These are phyloP conservation scores for Pungitius pungitius DNA, from an alignment of 2,113 vertebrate species.

Conservation along the genomic window DNA sequence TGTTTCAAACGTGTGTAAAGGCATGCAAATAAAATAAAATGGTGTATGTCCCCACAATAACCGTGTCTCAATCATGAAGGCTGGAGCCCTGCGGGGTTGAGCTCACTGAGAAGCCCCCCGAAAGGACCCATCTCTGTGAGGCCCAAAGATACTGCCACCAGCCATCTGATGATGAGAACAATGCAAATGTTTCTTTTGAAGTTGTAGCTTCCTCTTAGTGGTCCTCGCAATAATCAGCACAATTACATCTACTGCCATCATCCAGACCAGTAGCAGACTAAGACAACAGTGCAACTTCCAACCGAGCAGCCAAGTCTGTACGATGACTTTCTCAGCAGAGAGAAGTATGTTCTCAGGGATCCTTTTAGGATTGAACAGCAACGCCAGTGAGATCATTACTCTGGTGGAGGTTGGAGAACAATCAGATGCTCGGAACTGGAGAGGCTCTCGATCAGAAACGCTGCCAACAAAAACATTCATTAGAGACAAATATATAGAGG, in stretches of 20 bases:
- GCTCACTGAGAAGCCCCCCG: constrained; percentile 37
- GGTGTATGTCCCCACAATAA: constrained; percentile 28
- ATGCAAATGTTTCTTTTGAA: constrained; percentile 31
- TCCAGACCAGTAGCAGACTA: constrained; percentile 55
- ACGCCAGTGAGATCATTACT: constrained; percentile 75
- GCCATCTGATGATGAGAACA: constrained; percentile 23
- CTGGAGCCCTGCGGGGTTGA: no score
- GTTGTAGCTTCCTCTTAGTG: constrained; percentile 8
- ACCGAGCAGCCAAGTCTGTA: constrained; percentile 49
- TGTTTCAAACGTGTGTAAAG: constrained; percentile 23
- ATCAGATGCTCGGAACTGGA: constrained; percentile 66
- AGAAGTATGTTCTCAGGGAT: constrained; percentile 59
- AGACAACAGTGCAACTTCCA: constrained; percentile 56
- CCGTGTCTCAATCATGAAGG: constrained; percentile 42
- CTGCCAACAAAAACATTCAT: constrained; percentile 77
- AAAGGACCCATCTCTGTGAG: not conserved
- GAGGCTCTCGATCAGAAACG: constrained; percentile 67
- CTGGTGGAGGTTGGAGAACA: constrained; percentile 73
- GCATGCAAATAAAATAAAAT: constrained; percentile 39
- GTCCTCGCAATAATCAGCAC: constrained; percentile 54
- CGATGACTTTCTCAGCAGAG: constrained; percentile 61
- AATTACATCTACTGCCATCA: constrained; percentile 67
- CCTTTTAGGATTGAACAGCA: constrained; percentile 73
- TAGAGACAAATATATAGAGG: constrained; percentile 76
- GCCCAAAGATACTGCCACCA: constrained; percentile 12